Base-by-base conservation (phyloP, 2,113 vertebrate species). In the Dasyurus viverrinus region DNA sequence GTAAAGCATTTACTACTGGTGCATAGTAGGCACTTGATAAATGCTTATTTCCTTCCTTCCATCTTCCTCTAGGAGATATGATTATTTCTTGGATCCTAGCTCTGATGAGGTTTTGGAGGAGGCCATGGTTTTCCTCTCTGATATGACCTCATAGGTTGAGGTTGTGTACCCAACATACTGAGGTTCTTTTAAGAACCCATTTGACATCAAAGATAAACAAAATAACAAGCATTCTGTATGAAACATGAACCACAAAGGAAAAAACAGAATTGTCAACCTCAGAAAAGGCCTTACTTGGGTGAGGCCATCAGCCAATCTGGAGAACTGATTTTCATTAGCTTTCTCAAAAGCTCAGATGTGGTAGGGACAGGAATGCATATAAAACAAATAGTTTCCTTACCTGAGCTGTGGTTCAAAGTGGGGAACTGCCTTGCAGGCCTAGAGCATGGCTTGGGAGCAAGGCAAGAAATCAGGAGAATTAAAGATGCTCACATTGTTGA, bases 301-400 rank as follows among this genome's bases (percentile, higher is more conserved):
- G 68, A 84, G 68, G 68, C 68, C 68, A 42, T n/a, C 68, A 84
- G 68, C 36, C 68, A 84, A 84, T 84, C 68, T 42, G 68, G n/a
- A 23, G 68, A 84, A 84, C n/a, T 84, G 68, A 84, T 84, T 84
- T 84, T 42, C 68, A 42, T 84, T 84, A 84, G 68, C 68, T 84
- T 84, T 84, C 68, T 84, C 68, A 84, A 84, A 84, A 84, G 68
- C 68, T 84, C 68, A 84, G 68, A 84, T 84, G 68, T 84, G 68
- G 68, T 84, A 84, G 68, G 68, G 68, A n/a, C 68, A 84, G n/a
- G 22, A 84, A 84, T 23, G 68, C 68, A 84, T 84, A 16, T 84
- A 42, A 84, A 16, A 42, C 68, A 84, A 84, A 42, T 5, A 42
- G n/a, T 19, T 84, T 84, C n/a, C 68, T 84, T 84, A 84, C 68